Evolutionary conservation across 2,113 vertebrate genomes (phyloP).

Genomic region (Actenoides hombroni): DNA sequence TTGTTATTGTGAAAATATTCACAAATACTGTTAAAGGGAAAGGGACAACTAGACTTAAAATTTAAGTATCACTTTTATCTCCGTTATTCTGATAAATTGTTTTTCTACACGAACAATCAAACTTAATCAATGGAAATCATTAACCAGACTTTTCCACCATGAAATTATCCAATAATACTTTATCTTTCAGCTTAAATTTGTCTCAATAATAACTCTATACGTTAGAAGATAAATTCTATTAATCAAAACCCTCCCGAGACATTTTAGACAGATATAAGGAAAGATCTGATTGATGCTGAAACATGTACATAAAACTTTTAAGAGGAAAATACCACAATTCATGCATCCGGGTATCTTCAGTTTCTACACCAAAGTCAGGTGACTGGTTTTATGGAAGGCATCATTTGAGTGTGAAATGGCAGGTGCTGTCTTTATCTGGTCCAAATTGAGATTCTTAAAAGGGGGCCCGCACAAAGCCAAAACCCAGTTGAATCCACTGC

Average conservation of each 20-base stretch:
- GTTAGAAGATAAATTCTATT: background rate
- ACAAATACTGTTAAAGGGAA: constrained; percentile 19
- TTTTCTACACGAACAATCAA: constrained; percentile 2
- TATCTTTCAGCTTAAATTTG: background rate
- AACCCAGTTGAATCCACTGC: background rate
- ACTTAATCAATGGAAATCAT: background rate
- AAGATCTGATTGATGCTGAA: background rate
- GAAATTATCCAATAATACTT: background rate
- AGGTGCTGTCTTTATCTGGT: background rate
- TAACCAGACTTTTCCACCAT: background rate
- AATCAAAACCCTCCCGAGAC: background rate
- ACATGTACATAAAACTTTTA: background rate
- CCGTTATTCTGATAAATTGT: background rate
- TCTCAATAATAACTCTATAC: background rate
- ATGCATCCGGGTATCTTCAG: background rate
- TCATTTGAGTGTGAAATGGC: background rate
- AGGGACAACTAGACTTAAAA: background rate
- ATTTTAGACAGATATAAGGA: background rate
- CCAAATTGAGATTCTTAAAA: background rate
- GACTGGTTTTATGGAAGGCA: background rate
- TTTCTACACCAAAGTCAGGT: background rate
- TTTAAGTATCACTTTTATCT: background rate
- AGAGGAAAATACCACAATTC: background rate
- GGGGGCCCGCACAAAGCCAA: background rate
- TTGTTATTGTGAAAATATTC: background rate